phyloP scores from a whole-genome alignment of 2,888 invertebrate genomes.

The Anagyrus pseudococci region DNA sequence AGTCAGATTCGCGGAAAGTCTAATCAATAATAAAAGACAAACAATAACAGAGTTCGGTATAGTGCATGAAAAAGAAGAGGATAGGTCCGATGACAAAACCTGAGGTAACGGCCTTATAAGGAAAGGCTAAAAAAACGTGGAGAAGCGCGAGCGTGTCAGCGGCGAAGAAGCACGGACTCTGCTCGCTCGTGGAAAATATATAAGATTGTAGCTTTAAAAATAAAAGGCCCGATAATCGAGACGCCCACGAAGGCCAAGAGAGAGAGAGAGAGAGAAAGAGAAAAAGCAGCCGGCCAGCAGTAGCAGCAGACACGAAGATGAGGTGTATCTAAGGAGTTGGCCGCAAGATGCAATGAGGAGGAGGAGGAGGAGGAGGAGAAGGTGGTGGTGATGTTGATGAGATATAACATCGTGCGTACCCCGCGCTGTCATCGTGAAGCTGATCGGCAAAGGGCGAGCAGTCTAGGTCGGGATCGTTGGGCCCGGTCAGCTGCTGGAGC shows the following conservation, averaged over 20 bases:
- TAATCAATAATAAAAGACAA: too few relatives aligned
- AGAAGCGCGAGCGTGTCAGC: conserved; percentile 15
- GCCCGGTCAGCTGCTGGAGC: conserved; percentile 58
- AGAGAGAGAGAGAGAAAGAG: too few relatives aligned
- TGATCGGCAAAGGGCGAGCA: conserved; percentile 61
- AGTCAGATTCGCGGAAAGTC: too few relatives aligned
- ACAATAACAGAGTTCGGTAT: too few relatives aligned
- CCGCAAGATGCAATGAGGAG: not conserved
- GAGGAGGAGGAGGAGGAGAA: conserved; percentile 30
- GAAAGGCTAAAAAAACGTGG: conserved; percentile 44
- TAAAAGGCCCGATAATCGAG: conserved; percentile 18
- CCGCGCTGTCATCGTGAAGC: conserved; percentile 63
- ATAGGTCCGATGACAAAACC: conserved; percentile 50
- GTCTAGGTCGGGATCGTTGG: conserved; percentile 58
- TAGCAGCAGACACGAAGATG: not conserved
- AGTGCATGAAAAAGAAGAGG: not conserved
- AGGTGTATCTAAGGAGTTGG: not conserved
- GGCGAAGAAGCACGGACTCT: too few relatives aligned
- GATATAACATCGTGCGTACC: conserved; percentile 56
- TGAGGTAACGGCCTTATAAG: conserved; percentile 55
- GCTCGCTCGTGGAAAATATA: conserved; percentile 26
- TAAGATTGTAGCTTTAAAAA: conserved; percentile 32
- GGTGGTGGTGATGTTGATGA: not conserved
- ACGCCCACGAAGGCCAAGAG: not conserved
- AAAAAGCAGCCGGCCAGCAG: not conserved